phyloP scores from a whole-genome alignment of 1,140 invertebrate species.

The Cotesia chilonis region DNA sequence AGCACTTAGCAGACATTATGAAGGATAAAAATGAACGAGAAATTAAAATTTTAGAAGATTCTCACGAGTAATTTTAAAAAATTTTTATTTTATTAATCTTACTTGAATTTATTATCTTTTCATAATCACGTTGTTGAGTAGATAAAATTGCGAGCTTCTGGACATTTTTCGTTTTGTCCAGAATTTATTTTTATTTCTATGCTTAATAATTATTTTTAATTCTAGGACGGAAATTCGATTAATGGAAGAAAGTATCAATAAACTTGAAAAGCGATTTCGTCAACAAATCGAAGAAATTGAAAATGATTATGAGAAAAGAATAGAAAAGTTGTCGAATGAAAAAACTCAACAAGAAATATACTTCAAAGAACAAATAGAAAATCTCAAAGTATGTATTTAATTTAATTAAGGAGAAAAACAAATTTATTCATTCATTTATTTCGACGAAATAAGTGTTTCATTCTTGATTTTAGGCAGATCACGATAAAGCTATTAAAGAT shows the following conservation, averaged over 20 bases:
- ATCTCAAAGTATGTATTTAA: constrained; percentile 48
- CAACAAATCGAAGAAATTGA: constrained; percentile 53
- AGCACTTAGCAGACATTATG: constrained; percentile 51
- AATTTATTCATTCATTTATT: constrained; percentile 19
- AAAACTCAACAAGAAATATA: constrained; percentile 51
- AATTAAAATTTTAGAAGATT: constrained; percentile 55
- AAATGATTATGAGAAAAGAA: constrained; percentile 54
- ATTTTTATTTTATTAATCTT: constrained; percentile 5
- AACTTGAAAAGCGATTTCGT: constrained; percentile 53
- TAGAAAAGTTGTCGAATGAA: constrained; percentile 57
- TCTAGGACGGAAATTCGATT: constrained; percentile 56
- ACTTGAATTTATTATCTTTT: too few species aligned
- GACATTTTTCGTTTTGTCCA: too few species aligned
- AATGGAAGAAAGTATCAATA: constrained; percentile 52
- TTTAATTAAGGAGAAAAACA: neutral
- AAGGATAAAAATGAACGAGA: constrained; percentile 59
- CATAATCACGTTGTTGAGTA: too few species aligned
- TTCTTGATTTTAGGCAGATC: constrained; percentile 48
- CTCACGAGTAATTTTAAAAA: constrained; percentile 53
- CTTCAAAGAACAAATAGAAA: constrained; percentile 54
- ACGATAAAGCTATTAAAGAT: constrained; percentile 49
- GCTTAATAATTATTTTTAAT: constrained; percentile 30
- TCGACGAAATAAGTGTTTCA: constrained; percentile 18
- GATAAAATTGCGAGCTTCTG: too few species aligned
- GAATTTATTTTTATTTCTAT: constrained; percentile 13